Evolutionary conservation across 2,888 invertebrate species (phyloP).

Genomic region (Bellardia pandia): DNA sequence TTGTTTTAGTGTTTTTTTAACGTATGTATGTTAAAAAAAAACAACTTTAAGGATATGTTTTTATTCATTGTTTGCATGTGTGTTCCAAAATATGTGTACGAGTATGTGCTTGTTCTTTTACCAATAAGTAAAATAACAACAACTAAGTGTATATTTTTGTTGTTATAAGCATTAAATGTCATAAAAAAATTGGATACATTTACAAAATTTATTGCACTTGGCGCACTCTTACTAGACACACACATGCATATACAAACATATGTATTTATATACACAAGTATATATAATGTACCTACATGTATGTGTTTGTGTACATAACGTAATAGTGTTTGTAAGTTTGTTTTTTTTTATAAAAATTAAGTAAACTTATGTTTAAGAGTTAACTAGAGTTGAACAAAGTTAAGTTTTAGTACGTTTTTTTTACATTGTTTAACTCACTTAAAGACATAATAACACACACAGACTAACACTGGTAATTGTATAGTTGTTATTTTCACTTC

Average conservation of each 20-base stretch:
- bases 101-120: neutral
- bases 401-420: constrained; percentile 39
- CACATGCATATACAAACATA: neutral
- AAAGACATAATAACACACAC: constrained; percentile 26
- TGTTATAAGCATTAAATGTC: constrained; percentile 46
- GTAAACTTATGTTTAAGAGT: constrained; percentile 65
- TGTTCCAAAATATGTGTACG: neutral
- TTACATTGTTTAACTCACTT: constrained; percentile 42
- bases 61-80: neutral
- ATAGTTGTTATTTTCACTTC: constrained; percentile 12
- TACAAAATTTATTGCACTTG: constrained; percentile 65
- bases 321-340: constrained; percentile 17
- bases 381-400: constrained; percentile 62
- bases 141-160: constrained; percentile 2
- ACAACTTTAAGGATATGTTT: constrained; percentile 50
- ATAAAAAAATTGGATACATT: constrained; percentile 53
- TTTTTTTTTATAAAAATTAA: constrained; percentile 55
- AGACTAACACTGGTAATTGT: constrained; percentile 26
- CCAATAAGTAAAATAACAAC: constrained; percentile 41
- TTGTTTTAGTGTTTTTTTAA: constrained; percentile 43
- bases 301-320: neutral
- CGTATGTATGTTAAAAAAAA: constrained; percentile 5
- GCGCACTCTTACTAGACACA: constrained; percentile 18
- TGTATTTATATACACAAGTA: neutral
- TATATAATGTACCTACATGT: neutral